Evolutionary conservation across 2,888 invertebrate species (phyloP).

Genomic region (Dynastes grantii): DNA sequence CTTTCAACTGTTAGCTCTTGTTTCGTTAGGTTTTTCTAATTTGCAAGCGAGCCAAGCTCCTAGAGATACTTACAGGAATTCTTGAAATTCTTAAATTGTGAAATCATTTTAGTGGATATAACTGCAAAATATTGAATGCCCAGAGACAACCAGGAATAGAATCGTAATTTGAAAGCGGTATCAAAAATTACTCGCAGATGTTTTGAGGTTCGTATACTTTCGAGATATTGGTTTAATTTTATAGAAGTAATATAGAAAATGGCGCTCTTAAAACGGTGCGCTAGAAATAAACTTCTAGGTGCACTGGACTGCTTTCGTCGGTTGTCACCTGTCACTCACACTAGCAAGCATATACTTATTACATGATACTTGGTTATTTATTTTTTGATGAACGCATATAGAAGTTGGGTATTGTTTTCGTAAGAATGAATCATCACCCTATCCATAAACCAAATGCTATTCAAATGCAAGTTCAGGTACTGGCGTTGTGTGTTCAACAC

Average conservation of each 20-base stretch:
- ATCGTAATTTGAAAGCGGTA: neutral
- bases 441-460: neutral
- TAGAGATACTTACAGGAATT: neutral
- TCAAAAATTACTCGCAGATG: neutral
- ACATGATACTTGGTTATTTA: neutral
- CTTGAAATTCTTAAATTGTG: neutral
- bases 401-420: neutral
- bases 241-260: neutral
- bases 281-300: neutral
- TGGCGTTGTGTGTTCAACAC: neutral
- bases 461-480: neutral
- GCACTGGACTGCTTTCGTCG: neutral
- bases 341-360: neutral
- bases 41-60: slow-evolving; percentile 2
- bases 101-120: slow-evolving; percentile 1
- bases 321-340: neutral
- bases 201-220: neutral
- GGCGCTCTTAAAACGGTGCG: neutral
- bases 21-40: neutral
- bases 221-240: neutral
- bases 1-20: neutral
- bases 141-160: slow-evolving; percentile 1
- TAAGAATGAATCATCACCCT: neutral
- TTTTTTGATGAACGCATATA: neutral
- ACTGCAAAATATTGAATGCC: neutral